Percentiles rank a stretch among this genome's conserved stretches.
Evolutionary conservation across 2,888 invertebrate genomes (phyloP).

Genomic region (Hoplodrina ambigua): DNA sequence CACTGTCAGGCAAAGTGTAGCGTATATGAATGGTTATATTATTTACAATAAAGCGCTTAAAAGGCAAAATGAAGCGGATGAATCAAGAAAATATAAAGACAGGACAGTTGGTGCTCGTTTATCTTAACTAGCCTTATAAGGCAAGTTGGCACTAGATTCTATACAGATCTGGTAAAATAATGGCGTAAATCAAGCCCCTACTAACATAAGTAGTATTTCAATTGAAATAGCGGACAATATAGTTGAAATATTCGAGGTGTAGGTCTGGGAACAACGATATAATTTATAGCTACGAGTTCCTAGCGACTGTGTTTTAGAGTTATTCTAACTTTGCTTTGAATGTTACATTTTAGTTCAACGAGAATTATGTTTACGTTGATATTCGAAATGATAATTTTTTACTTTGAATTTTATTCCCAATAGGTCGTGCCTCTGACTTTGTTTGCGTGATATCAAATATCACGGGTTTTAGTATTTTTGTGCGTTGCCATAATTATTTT

Average conservation of each 20-base stretch:
- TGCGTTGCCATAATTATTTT: too few relatives aligned
- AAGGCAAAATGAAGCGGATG: slow-evolving; percentile 17
- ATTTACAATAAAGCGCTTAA: slow-evolving; percentile 31
- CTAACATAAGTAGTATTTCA: slow-evolving; percentile 49
- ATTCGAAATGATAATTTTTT: neutral
- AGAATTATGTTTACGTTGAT: neutral
- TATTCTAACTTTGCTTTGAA: slow-evolving; percentile 36
- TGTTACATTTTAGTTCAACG: slow-evolving; percentile 17
- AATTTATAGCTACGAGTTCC: slow-evolving; percentile 42
- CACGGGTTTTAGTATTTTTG: too few relatives aligned
- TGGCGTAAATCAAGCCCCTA: slow-evolving; percentile 47
- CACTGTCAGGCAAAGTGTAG: too few relatives aligned
- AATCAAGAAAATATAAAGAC: slow-evolving; percentile 48
- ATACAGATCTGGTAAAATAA: slow-evolving; percentile 54
- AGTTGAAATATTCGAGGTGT: slow-evolving; percentile 54
- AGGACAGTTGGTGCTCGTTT: slow-evolving; percentile 40
- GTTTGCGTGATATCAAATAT: too few relatives aligned
- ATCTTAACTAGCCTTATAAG: slow-evolving; percentile 51
- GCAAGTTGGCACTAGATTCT: slow-evolving; percentile 41
- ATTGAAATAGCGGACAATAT: slow-evolving; percentile 58
- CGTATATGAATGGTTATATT: neutral
- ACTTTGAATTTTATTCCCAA: neutral
- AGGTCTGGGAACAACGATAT: slow-evolving; percentile 39
- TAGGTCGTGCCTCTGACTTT: too few relatives aligned
- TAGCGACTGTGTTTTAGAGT: slow-evolving; percentile 15